Base-by-base conservation (phyloP, 2,888 invertebrate species). In the Acrocyrtus sp. region DNA sequence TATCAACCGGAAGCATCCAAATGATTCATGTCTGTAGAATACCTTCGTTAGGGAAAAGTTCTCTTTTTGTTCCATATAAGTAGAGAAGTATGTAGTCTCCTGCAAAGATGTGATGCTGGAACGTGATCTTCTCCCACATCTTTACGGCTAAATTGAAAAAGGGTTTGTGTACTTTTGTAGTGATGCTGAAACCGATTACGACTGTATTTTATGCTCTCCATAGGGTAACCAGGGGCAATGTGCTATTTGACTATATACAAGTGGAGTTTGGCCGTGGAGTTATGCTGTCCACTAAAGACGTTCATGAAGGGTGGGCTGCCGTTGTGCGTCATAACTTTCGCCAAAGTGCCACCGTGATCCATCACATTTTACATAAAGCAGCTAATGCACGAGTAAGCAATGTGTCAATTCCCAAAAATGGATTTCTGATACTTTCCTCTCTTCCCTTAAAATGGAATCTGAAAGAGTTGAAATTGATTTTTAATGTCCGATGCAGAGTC, bases 261-360 rank as follows among this genome's bases (percentile, higher is more conserved):
- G 60, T 81, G n/a, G 79, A 81, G 34, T 73, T 76, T 57, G 81
- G 81, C 3, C 72, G 77, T 8, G 78, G 79, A 12, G 63, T 79
- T 8, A 47, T 81, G 43, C 53, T 81, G 0, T 60, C 66, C 1
- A 69, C 77, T 0, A 63, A 62, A 22, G 69, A 73, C 39, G 56
- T 69, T 3, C 56, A 61, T 15, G 56, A 63, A 41, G 69, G 70
- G 8, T 73, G 75, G 39, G 66, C 67, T 57, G 48, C 75, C 8
- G 73, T 73, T 12, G 72, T 81, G n/a, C 39, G 78, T 8, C 72
- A 76, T 48, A 79, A 79, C 54, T 81, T 81, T 68, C 66, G 75
- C 3, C 72, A 74, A 50, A 67, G 73, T 62, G 72, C 68, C 1
- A 74, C 72, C 12, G 51, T 78, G 2, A 74, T 74, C 19, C 79